phyloP scores from a whole-genome alignment of 1,140 invertebrate species.

The Drosophila tropicalis region DNA sequence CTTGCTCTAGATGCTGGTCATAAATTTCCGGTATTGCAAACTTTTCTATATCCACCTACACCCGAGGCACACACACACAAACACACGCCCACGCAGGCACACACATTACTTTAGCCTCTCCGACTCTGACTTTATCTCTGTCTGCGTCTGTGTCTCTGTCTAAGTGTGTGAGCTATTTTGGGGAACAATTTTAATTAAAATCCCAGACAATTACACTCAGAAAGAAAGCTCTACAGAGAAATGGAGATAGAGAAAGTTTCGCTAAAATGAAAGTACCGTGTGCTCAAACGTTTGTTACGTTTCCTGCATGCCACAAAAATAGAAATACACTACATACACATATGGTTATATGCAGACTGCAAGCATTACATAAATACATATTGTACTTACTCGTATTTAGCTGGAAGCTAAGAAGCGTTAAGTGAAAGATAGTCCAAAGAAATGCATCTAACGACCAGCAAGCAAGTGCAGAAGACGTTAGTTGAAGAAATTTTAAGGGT shows the following conservation, averaged over 20 bases:
- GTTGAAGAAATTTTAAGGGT: too few relatives aligned
- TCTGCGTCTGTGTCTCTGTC: neutral
- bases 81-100: conserved; percentile 9
- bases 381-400: neutral
- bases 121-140: conserved; percentile 26
- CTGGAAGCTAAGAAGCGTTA: neutral
- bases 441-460: conserved; percentile 1
- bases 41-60: conserved; percentile 41
- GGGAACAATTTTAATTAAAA: conserved; percentile 79
- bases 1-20: conserved; percentile 43
- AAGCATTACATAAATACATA: neutral
- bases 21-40: conserved; percentile 70
- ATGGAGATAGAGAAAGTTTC: conserved; percentile 3
- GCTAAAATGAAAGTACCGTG: conserved; percentile 49
- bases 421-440: conserved; percentile 6
- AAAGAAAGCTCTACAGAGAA: conserved; percentile 23
- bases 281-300: conserved; percentile 60
- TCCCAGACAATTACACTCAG: conserved; percentile 71
- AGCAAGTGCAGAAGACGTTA: too few relatives aligned
- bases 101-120: neutral
- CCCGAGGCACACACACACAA: conserved; percentile 6
- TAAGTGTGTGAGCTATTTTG: conserved; percentile 55
- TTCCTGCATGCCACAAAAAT: conserved; percentile 10
- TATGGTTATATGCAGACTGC: neutral
- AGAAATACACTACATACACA: neutral